Evolutionary conservation across 2,797 vertebrate genomes (phyloP).

Genomic region (Gadopsis bispinosus): DNA sequence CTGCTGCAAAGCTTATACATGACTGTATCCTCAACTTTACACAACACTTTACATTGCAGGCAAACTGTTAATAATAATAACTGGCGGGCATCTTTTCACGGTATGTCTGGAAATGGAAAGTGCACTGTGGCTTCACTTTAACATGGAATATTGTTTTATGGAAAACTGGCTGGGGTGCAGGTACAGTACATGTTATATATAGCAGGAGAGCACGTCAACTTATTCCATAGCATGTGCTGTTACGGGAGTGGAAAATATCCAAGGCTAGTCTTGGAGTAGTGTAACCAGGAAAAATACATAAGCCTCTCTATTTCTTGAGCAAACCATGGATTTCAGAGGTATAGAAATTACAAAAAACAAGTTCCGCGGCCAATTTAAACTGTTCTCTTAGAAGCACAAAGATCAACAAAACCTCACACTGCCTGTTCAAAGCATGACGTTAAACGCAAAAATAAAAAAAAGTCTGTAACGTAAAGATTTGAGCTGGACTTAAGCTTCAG

Average conservation of each 20-base stretch:
- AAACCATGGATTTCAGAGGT: conserved; percentile 15
- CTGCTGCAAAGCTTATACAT: conserved; percentile 56
- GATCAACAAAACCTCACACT: background rate
- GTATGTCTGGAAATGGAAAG: conserved; percentile 34
- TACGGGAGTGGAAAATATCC: background rate
- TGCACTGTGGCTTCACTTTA: background rate
- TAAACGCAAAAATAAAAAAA: background rate
- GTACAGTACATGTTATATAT: conserved; percentile 14
- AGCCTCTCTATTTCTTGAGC: conserved; percentile 3
- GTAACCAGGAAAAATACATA: conserved; percentile 4
- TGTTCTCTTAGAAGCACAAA: background rate
- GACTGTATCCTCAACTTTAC: conserved; percentile 43
- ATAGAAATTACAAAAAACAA: background rate
- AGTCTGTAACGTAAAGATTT: conserved; percentile 1
- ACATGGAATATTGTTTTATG: conserved; percentile 23
- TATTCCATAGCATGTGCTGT: background rate
- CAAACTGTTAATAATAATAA: conserved; percentile 43
- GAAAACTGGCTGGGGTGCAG: conserved; percentile 15
- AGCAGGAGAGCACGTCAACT: no score
- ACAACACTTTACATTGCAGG: conserved; percentile 47
- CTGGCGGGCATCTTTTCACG: conserved; percentile 16
- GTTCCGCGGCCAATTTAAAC: background rate
- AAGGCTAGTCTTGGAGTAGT: background rate
- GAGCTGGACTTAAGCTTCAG: background rate
- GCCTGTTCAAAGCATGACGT: background rate